These are phyloP conservation scores for Mesocricetus auratus DNA, from an alignment of 2,113 vertebrate species.

Conservation along the genomic window DNA sequence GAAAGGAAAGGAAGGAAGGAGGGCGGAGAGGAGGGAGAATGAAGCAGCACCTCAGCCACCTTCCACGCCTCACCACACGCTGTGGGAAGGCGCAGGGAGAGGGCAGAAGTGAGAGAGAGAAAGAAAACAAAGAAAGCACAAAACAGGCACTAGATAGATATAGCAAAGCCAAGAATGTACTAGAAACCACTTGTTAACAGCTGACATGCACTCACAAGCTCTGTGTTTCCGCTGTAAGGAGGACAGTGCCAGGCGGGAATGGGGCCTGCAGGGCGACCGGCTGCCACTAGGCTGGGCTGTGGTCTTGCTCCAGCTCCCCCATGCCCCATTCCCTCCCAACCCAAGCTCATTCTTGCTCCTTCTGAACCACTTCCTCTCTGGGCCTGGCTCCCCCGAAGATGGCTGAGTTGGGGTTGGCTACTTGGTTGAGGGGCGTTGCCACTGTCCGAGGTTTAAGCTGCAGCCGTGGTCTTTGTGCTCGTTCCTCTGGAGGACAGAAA, in stretches of 20 bases:
- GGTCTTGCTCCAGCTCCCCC: constrained; percentile 79
- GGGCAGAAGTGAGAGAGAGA: constrained; percentile 56
- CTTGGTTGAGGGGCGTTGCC: constrained; percentile 97
- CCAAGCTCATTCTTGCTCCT: constrained; percentile 91
- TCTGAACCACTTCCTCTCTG: constrained; percentile 95
- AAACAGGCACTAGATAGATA: constrained; percentile 93
- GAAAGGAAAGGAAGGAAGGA: constrained; percentile 77
- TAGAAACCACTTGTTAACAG: constrained; percentile 94
- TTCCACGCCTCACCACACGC: not conserved
- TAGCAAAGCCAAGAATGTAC: constrained; percentile 92
- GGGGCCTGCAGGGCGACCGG: constrained; percentile 88
- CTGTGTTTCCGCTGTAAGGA: constrained; percentile 89
- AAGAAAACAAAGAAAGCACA: constrained; percentile 86
- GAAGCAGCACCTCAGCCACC: not conserved
- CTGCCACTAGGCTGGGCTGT: constrained; percentile 83
- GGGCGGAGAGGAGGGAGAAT: too few species aligned
- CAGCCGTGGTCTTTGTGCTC: constrained; percentile 96
- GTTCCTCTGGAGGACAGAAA: constrained; percentile 91
- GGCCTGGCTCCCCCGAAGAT: constrained; percentile 99
- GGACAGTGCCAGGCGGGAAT: constrained; percentile 89
- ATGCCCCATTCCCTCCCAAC: constrained; percentile 83
- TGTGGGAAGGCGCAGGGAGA: not conserved
- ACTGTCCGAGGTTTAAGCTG: constrained; percentile 99
- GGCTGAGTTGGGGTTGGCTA: constrained; percentile 99
- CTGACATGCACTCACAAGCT: constrained; percentile 96